A percentile compares a stretch with the other conserved stretches of the same genome.
Conservation (phyloP, 2,888 invertebrate genomes). For the Heliconius aoede region DNA sequence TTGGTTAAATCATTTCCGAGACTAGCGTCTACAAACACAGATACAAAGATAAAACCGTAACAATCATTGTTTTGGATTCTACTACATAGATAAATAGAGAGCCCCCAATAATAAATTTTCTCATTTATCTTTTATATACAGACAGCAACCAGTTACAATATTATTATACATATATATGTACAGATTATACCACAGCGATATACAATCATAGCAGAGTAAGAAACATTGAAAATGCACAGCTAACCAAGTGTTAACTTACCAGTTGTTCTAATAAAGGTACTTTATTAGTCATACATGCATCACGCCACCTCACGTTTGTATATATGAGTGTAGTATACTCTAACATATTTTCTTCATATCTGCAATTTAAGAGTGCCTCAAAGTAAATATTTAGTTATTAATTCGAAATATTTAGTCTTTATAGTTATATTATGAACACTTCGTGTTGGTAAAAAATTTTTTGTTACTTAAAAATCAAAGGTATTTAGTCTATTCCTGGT, state of each 20-base stretch:
- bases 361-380: background rate
- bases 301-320: conserved; percentile 51
- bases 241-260: conserved; percentile 41
- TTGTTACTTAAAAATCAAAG: too few relatives aligned
- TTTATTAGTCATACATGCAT: conserved; percentile 53
- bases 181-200: background rate
- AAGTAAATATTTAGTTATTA: background rate
- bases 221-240: conserved; percentile 33
- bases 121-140: too few relatives aligned
- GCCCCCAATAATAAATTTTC: too few relatives aligned
- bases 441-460: too few relatives aligned
- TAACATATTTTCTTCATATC: background rate
- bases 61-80: too few relatives aligned
- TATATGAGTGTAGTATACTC: conserved; percentile 27
- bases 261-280: conserved; percentile 37
- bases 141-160: too few relatives aligned
- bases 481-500: too few relatives aligned
- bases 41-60: too few relatives aligned
- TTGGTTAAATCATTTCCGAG: too few relatives aligned
- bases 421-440: background rate
- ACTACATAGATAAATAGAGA: too few relatives aligned
- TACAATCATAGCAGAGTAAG: background rate
- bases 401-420: background rate
- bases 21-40: too few relatives aligned
- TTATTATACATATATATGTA: too few relatives aligned